Percentiles rank a stretch among this genome's conserved stretches.
Conservation (phyloP, 2,113 vertebrate genomes). For the Turnix velox region DNA sequence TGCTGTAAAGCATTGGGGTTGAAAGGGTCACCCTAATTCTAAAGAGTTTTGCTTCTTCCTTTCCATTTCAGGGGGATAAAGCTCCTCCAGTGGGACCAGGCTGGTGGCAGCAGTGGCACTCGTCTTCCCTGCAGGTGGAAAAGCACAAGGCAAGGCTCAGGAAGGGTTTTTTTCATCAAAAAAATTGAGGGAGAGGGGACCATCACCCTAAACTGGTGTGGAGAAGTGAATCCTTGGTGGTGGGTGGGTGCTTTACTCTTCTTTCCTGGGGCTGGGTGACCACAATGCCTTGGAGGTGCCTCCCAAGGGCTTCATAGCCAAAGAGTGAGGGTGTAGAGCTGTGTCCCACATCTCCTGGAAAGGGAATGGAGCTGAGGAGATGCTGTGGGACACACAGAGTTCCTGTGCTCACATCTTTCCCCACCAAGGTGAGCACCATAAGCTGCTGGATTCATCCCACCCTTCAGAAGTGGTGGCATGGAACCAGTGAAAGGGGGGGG, state of each 20-base stretch:
- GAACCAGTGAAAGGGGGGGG: background rate
- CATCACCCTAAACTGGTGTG: background rate
- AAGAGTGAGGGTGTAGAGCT: background rate
- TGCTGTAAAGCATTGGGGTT: background rate
- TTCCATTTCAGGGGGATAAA: background rate
- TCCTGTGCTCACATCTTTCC: no score
- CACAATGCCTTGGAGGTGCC: accelerated
- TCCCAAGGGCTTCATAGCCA: accelerated
- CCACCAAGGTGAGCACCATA: accelerated
- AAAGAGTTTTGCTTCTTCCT: background rate
- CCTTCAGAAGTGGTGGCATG: background rate
- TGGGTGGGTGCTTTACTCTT: background rate
- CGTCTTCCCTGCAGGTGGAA: accelerated
- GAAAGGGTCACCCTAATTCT: background rate
- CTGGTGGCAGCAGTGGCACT: background rate
- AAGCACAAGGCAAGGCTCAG: background rate
- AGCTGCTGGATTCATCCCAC: background rate
- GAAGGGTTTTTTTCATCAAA: background rate
- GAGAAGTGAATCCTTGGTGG: background rate
- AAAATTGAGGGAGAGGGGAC: background rate
- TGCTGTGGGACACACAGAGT: accelerated
- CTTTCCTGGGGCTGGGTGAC: background rate
- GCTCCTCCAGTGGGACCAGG: accelerated
- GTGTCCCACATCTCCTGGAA: accelerated
- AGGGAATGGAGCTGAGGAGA: background rate